These are phyloP conservation scores for Pycnonotus jocosus DNA, from an alignment of 2,113 vertebrate genomes.

Conservation along the genomic window DNA sequence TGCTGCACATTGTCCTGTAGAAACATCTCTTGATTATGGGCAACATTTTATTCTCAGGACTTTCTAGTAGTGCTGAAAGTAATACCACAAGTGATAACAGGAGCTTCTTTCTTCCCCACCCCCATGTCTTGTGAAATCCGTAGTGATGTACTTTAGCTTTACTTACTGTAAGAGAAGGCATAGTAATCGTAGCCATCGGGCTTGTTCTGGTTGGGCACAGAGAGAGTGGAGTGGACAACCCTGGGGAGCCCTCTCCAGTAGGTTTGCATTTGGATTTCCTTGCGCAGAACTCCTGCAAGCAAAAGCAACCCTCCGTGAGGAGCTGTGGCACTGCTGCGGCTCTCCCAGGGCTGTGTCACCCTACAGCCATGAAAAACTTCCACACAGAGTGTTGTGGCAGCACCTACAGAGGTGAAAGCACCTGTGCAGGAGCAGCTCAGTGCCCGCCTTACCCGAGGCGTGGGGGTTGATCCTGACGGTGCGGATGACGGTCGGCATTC, in stretches of 20 bases:
- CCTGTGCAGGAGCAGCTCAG: background rate
- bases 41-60: background rate
- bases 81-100: background rate
- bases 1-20: background rate
- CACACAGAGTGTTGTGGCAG: background rate
- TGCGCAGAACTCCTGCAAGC: conserved; percentile 70
- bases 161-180: conserved; percentile 86
- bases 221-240: conserved; percentile 80
- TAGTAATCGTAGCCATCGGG: conserved; percentile 86
- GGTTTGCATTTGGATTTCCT: conserved; percentile 67
- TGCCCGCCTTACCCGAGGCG: background rate
- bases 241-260: conserved; percentile 86
- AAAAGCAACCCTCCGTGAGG: background rate
- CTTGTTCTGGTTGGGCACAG: conserved; percentile 76
- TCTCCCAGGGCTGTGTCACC: background rate
- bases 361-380: background rate
- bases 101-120: background rate
- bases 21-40: background rate
- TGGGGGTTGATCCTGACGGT: conserved; percentile 53
- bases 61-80: background rate
- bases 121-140: background rate
- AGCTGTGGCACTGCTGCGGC: background rate
- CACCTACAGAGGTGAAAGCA: background rate
- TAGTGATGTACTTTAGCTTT: background rate
- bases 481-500: background rate